Evolutionary conservation across 2,888 invertebrate genomes (phyloP).

Genomic region (Galerucella pusilla): DNA sequence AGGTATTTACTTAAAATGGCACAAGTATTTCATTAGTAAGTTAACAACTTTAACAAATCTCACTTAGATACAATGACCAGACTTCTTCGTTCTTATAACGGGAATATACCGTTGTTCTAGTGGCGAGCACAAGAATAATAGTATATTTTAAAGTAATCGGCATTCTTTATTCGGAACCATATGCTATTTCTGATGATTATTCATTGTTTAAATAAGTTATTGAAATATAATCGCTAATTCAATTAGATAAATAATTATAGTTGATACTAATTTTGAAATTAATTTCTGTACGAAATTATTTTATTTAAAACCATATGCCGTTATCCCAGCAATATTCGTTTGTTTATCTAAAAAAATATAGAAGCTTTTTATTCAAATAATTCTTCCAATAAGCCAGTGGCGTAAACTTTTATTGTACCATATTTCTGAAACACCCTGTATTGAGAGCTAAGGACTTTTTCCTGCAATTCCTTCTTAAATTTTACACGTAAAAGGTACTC

Average conservation of each 20-base stretch:
- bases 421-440: too few species aligned
- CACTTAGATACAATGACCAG: slow-evolving; percentile 26
- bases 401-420: too few species aligned
- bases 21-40: slow-evolving; percentile 16
- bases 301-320: too few species aligned
- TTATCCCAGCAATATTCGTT: too few species aligned
- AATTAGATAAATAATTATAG: background rate
- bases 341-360: too few species aligned
- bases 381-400: too few species aligned
- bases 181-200: slow-evolving; percentile 16
- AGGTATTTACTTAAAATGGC: slow-evolving; percentile 12
- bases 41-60: slow-evolving; percentile 17
- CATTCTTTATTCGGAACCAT: slow-evolving; percentile 27
- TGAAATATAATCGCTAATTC: background rate
- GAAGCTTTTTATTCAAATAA: too few species aligned
- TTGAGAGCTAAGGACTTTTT: too few species aligned
- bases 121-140: slow-evolving; percentile 19
- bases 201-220: background rate
- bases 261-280: too few species aligned
- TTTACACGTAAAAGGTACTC: too few species aligned
- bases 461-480: too few species aligned
- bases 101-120: slow-evolving; percentile 25
- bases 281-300: too few species aligned
- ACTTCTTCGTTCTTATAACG: slow-evolving; percentile 27
- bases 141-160: slow-evolving; percentile 25